Conservation (phyloP, 2,888 invertebrate species). For the Drosophila tripunctata region DNA sequence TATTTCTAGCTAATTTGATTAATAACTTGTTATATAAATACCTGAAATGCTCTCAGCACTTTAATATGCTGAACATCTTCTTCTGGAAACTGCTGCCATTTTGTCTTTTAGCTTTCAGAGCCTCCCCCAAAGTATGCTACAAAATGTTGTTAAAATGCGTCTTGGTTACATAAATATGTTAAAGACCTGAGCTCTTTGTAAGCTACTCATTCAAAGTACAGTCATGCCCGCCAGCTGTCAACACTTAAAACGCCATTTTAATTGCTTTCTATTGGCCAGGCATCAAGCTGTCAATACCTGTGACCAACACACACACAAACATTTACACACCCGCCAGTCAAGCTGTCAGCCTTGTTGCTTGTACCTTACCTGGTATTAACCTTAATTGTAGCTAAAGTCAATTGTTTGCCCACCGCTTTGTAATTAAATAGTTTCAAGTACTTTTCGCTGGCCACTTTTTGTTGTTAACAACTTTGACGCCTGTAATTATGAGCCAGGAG, state of each 20-base stretch:
- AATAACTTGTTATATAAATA: no score
- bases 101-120: background rate
- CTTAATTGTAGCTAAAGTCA: constrained; percentile 68
- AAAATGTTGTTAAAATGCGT: background rate
- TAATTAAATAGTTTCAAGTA: constrained; percentile 76
- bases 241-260: constrained; percentile 46
- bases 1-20: no score
- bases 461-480: constrained; percentile 71
- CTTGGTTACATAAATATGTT: background rate
- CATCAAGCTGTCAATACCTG: constrained; percentile 43
- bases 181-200: constrained; percentile 2
- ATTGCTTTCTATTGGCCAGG: constrained; percentile 45
- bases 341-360: constrained; percentile 47
- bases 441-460: constrained; percentile 63
- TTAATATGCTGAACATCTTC: no score
- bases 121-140: constrained; percentile 1
- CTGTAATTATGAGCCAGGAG: constrained; percentile 62
- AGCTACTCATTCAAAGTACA: constrained; percentile 32
- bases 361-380: constrained; percentile 48
- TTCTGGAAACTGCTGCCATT: no score
- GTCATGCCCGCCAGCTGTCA: constrained; percentile 35
- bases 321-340: no score
- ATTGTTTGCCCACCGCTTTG: constrained; percentile 73
- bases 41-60: no score
- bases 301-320: constrained; percentile 9